phyloP scores from a whole-genome alignment of 2,113 vertebrate species.

The Alosa alosa region DNA sequence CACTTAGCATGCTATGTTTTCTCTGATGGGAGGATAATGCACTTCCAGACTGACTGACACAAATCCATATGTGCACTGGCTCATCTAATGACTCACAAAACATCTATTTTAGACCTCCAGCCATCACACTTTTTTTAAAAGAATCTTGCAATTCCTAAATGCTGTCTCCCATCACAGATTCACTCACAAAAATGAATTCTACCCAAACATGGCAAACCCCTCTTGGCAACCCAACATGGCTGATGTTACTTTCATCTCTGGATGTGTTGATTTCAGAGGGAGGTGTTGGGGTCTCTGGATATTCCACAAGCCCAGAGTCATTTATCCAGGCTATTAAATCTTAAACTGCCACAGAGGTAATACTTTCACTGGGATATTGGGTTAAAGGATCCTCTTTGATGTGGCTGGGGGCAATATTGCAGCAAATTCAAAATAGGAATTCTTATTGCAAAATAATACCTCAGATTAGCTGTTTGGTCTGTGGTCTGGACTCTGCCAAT shows the following conservation, averaged over 20 bases:
- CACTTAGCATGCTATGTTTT: neutral
- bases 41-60: neutral
- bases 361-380: slow-evolving; percentile 32
- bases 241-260: slow-evolving; percentile 26
- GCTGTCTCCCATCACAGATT: neutral
- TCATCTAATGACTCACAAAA: neutral
- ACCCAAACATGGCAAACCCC: neutral
- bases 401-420: slow-evolving; percentile 35
- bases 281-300: slow-evolving; percentile 26
- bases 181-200: neutral
- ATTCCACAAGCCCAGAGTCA: slow-evolving; percentile 30
- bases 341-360: slow-evolving; percentile 42
- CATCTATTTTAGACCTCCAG: neutral
- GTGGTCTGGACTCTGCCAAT: neutral
- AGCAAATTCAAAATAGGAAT: slow-evolving; percentile 50
- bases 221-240: neutral
- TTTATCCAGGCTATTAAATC: slow-evolving; percentile 37
- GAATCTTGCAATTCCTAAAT: neutral
- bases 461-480: neutral
- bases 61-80: neutral
- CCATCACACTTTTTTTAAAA: neutral
- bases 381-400: slow-evolving; percentile 52
- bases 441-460: slow-evolving; percentile 24
- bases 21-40: neutral
- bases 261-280: slow-evolving; percentile 29